phyloP scores from a whole-genome alignment of 2,888 invertebrate genomes.

The Flexamia atlantica region DNA sequence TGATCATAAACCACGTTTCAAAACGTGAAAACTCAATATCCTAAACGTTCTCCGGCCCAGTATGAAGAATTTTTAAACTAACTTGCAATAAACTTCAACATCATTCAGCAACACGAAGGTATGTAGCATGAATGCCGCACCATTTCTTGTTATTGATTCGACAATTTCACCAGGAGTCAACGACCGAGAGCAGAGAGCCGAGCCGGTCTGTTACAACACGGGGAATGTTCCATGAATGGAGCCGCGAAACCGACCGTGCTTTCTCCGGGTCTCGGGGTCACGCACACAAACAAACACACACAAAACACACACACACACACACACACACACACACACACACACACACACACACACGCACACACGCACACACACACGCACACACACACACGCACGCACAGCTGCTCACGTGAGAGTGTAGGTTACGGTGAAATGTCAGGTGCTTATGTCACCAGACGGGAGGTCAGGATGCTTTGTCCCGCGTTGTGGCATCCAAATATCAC shows the following conservation, averaged over 20 bases:
- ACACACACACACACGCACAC: neutral
- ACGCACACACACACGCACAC: neutral
- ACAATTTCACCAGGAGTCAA: constrained; percentile 25
- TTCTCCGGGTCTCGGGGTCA: constrained; percentile 20
- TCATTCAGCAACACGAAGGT: no score
- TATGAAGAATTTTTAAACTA: no score
- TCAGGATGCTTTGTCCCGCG: no score
- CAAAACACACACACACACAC: neutral
- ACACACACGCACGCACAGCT: neutral
- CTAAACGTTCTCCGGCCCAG: no score
- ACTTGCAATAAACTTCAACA: no score
- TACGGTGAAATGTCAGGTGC: constrained; percentile 16
- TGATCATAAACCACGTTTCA: no score
- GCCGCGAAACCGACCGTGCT: constrained; percentile 19
- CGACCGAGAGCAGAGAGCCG: neutral
- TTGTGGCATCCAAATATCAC: constrained; percentile 5
- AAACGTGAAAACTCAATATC: no score
- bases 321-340: constrained; percentile 7
- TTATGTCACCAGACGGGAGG: neutral
- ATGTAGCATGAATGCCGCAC: no score
- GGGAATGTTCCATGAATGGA: constrained; percentile 32
- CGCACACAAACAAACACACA: neutral
- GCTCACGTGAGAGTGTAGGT: neutral
- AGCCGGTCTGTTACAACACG: neutral
- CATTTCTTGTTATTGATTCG: no score